phyloP scores from a whole-genome alignment of 2,888 invertebrate species.

The Drosophila pseudotalamancana region DNA sequence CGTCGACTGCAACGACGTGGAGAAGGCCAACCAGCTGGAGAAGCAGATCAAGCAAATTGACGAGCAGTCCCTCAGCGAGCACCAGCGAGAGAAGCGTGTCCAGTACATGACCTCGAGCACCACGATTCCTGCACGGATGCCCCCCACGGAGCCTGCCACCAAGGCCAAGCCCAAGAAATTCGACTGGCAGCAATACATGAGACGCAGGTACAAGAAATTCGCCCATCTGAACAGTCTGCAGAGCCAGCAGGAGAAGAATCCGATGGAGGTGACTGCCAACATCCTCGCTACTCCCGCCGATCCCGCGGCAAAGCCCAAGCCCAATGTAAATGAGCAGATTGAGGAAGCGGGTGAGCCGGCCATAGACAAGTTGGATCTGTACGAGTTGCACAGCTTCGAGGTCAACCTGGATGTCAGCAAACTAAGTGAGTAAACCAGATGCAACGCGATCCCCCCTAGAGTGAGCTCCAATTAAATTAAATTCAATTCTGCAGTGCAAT shows the following conservation, averaged over 20 bases:
- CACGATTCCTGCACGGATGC: background rate
- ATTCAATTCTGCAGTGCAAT: slow-evolving; percentile 21
- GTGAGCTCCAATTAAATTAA: too few relatives aligned
- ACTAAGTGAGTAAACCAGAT: slow-evolving; percentile 34
- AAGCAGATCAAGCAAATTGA: slow-evolving; percentile 39
- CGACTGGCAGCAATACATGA: slow-evolving; percentile 36
- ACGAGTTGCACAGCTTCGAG: slow-evolving; percentile 39
- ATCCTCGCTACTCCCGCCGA: too few relatives aligned
- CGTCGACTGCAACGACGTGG: slow-evolving; percentile 19
- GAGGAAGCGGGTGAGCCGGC: background rate
- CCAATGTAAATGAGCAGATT: background rate
- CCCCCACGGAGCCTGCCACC: background rate
- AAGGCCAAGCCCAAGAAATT: slow-evolving; percentile 10
- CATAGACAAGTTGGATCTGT: slow-evolving; percentile 16
- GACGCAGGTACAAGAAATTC: slow-evolving; percentile 25
- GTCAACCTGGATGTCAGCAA: slow-evolving; percentile 28
- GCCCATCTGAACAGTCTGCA: background rate
- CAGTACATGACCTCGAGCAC: slow-evolving; percentile 1
- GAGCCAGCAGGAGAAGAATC: background rate
- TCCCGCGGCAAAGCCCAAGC: background rate
- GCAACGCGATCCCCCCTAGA: background rate
- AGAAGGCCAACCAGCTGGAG: slow-evolving; percentile 28
- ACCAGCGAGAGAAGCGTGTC: slow-evolving; percentile 8
- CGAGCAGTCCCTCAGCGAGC: background rate
- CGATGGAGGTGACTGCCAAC: background rate